Evolutionary conservation across 92 coral and sea anemone species (phyloP).

Genomic region (Actinernus sp.): DNA sequence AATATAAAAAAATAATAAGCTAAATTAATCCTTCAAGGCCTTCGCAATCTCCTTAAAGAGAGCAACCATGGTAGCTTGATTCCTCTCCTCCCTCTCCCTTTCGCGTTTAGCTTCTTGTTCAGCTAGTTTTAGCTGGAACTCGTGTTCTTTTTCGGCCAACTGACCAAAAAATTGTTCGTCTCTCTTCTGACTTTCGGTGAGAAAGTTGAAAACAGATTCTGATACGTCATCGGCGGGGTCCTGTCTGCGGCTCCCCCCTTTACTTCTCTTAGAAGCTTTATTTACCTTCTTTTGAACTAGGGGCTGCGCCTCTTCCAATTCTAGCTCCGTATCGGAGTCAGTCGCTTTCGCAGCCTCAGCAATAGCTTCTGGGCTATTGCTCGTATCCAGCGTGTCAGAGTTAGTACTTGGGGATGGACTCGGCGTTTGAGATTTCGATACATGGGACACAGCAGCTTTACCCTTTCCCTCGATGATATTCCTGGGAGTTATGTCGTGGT

Average conservation of each 20-base stretch:
- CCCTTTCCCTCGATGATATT: neutral
- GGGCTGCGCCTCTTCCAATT: neutral
- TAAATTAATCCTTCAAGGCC: neutral
- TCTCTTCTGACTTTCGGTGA: neutral
- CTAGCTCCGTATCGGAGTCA: neutral
- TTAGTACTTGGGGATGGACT: neutral
- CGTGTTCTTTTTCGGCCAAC: constrained; percentile 2
- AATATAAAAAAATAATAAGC: neutral
- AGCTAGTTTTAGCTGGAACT: neutral
- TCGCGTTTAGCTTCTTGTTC: neutral
- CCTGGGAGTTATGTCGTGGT: neutral
- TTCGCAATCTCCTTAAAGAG: constrained; percentile 3
- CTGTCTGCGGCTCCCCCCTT: neutral
- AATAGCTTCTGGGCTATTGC: neutral
- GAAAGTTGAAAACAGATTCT: neutral
- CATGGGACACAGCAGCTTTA: neutral
- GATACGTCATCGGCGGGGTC: neutral
- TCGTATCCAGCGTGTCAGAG: neutral
- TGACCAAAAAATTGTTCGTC: neutral
- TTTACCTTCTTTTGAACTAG: neutral
- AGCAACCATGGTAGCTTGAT: neutral
- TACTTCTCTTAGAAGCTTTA: neutral
- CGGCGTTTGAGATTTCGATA: neutral
- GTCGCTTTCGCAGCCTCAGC: too few relatives aligned
- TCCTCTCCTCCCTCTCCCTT: neutral